Evolutionary conservation across 2,888 invertebrate genomes (phyloP).

Genomic region (Norana najaformis): DNA sequence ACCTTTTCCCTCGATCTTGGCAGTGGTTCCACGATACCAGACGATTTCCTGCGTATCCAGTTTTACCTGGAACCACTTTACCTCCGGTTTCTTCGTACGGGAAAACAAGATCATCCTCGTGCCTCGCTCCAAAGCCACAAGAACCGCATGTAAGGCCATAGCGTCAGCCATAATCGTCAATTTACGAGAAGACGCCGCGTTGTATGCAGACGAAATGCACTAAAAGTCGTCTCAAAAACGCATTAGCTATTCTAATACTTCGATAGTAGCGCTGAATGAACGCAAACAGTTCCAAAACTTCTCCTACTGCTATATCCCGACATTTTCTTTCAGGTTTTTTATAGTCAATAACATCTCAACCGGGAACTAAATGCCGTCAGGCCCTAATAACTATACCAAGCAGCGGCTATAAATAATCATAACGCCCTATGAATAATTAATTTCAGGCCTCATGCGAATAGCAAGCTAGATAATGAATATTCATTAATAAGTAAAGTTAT

Average conservation of each 20-base stretch:
- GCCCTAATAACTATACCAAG: too few species aligned
- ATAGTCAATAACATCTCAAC: neutral
- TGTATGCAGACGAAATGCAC: constrained; percentile 7
- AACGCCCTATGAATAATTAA: neutral
- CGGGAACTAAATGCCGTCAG: neutral
- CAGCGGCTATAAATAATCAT: neutral
- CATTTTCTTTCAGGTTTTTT: neutral
- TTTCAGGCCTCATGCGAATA: neutral
- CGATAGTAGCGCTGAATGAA: neutral
- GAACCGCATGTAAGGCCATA: constrained; percentile 3
- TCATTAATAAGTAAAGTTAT: too few species aligned
- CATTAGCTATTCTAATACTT: neutral
- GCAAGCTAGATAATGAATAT: too few species aligned
- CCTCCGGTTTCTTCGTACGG: constrained; percentile 78
- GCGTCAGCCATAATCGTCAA: neutral
- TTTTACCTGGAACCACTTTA: constrained; percentile 78
- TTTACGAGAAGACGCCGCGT: neutral
- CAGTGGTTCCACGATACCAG: constrained; percentile 60
- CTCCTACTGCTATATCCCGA: neutral
- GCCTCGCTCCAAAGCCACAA: constrained; percentile 52
- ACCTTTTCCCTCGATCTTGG: neutral
- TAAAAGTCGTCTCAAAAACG: neutral
- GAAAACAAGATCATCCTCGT: constrained; percentile 77
- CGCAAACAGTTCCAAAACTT: neutral
- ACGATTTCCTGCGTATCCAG: constrained; percentile 86